phyloP scores from a whole-genome alignment of 2,113 vertebrate species.

The Peromyscus leucopus region DNA sequence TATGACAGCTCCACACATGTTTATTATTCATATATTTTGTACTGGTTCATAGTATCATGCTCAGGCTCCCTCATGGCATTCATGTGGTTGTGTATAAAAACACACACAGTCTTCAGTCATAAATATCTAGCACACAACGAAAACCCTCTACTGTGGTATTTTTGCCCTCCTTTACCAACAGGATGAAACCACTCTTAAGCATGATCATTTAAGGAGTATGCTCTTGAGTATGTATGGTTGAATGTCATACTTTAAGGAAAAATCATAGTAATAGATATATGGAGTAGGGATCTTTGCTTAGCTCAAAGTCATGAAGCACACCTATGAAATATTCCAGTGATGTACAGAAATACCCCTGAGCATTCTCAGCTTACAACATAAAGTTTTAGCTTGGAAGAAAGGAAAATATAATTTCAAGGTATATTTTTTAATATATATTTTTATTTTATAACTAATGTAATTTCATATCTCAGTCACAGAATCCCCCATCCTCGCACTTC shows the following conservation, averaged over 20 bases:
- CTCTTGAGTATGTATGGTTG: background rate
- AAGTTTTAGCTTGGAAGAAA: background rate
- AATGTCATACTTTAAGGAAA: background rate
- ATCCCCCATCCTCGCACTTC: too few relatives aligned
- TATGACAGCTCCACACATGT: background rate
- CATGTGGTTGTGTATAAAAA: background rate
- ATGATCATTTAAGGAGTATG: background rate
- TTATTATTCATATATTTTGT: background rate
- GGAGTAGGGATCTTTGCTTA: fast-evolving
- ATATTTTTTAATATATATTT: too few relatives aligned
- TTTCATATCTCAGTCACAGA: too few relatives aligned
- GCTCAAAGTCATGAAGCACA: too few relatives aligned
- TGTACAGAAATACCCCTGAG: background rate
- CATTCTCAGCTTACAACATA: fast-evolving
- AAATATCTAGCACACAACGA: too few relatives aligned
- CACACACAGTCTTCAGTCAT: background rate
- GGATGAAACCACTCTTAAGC: too few relatives aligned
- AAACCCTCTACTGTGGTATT: background rate
- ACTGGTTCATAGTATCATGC: background rate
- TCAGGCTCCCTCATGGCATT: background rate
- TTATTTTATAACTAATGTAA: too few relatives aligned
- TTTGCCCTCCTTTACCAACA: background rate
- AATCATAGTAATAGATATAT: background rate
- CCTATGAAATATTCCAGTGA: background rate
- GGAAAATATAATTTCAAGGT: background rate